Base-by-base conservation (phyloP, 2,888 invertebrate genomes). In the Rhingia rostrata region DNA sequence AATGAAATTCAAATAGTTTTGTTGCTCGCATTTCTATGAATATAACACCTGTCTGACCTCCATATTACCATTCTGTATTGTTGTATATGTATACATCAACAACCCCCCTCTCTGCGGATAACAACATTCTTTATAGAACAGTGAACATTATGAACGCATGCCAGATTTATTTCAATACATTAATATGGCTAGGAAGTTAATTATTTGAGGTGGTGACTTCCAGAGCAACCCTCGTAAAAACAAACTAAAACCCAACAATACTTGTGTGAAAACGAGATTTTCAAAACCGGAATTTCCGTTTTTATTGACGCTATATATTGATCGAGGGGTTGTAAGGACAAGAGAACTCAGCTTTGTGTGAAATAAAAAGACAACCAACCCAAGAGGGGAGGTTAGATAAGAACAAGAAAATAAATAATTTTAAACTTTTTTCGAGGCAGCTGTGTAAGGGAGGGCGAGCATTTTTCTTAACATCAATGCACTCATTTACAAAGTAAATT, bases 1-100 rank as follows among this genome's bases (percentile, higher is more conserved):
- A 63, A 63, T 47, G 22, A 22, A 78, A 56, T 69, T 69, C 22
- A 47, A 69, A 63, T 63, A 47, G 37, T 61, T 77, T 49, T 14
- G 12, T 2, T 30, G 37, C 37, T 75, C 53, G 37, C 43, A 54
- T 67, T 61, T 61, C 32, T 63, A 69, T 75, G 67, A 45, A 41
- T 43, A 49, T 61, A 67, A 43, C 69, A 69, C 77, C 69, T 64
- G 64, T 37, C 70, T 64, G 63, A 78, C 78, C 70, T 49, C 61
- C 61, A 61, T 77, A 56, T 22, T 37, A 14, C 12, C 37, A 30
- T 22, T 30, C 12, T 14, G 6, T 35, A 37, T n/a, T 4, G 47
- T 49, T 61, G 47, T 69, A 54, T 54, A 53, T 53, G 33, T 41
- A 75, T 43, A 5, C 14, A 43, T 9, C 3, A 6, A 54, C 12